phyloP scores from a whole-genome alignment of 2,797 vertebrate genomes.

The Sebastes matsubarae region DNA sequence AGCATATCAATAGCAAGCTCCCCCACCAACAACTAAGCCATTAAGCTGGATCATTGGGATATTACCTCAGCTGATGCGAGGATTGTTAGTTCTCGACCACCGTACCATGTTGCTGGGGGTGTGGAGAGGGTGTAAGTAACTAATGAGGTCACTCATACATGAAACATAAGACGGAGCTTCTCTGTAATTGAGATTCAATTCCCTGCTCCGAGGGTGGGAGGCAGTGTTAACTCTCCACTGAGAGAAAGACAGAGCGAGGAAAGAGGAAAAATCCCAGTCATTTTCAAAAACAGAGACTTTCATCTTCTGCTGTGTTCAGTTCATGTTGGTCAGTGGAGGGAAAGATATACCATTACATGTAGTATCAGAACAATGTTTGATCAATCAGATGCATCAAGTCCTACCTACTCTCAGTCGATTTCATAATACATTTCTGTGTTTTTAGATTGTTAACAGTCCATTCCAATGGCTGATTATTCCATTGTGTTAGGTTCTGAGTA shows the following conservation, averaged over 20 bases:
- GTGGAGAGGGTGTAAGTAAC: conserved; percentile 34
- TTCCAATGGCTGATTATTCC: not conserved
- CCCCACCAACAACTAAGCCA: conserved; percentile 8
- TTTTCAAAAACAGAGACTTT: not conserved
- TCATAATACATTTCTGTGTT: not conserved
- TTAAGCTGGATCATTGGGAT: conserved; percentile 21
- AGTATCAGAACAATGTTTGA: not conserved
- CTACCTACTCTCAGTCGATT: not conserved
- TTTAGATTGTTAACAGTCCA: not conserved
- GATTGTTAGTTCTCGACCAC: conserved; percentile 1
- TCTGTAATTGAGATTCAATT: conserved; percentile 64
- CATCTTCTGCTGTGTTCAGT: not conserved
- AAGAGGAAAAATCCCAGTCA: not conserved
- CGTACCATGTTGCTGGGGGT: not conserved
- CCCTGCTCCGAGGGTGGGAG: conserved; percentile 38
- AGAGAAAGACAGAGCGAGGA: conserved; percentile 11
- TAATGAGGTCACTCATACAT: conserved; percentile 67
- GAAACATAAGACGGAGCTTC: conserved; percentile 52
- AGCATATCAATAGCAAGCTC: conserved; percentile 15
- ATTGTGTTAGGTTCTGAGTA: too few species aligned
- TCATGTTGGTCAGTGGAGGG: not conserved
- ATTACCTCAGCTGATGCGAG: conserved; percentile 13
- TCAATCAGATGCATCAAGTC: not conserved
- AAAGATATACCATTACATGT: not conserved
- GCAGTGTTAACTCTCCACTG: conserved; percentile 32